Evolutionary conservation across 2,797 vertebrate species (phyloP).

Genomic region (Eulemur rubriventer): DNA sequence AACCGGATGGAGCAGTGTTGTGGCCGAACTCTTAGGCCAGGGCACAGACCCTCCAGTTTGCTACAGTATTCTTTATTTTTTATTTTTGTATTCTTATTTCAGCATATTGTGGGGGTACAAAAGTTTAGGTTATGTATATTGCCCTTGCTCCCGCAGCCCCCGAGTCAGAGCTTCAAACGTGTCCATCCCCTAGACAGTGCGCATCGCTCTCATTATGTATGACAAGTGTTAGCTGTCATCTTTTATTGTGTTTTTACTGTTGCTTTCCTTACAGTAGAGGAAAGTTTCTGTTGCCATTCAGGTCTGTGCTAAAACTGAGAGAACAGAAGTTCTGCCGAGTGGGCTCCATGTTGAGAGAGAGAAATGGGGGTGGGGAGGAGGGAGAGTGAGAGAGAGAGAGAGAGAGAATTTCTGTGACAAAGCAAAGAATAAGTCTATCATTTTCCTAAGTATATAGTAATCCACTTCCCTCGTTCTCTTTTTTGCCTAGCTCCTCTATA

Average conservation of each 20-base stretch:
- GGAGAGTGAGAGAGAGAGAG: neutral
- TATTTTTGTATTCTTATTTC: too few relatives aligned
- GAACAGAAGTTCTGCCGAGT: neutral
- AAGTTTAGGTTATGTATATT: too few relatives aligned
- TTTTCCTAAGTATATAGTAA: neutral
- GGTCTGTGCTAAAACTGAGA: neutral
- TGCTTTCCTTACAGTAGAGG: neutral
- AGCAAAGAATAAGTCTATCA: neutral
- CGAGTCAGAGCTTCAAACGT: too few relatives aligned
- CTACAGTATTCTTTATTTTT: neutral
- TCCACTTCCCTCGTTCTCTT: neutral
- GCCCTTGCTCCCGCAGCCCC: too few relatives aligned
- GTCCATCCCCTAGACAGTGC: too few relatives aligned
- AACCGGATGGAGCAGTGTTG: neutral
- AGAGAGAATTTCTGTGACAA: neutral
- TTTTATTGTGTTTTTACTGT: neutral
- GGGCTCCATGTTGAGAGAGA: neutral
- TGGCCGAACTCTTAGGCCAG: neutral
- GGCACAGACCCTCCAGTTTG: neutral
- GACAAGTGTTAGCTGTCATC: neutral
- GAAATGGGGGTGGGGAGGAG: neutral
- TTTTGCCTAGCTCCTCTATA: neutral
- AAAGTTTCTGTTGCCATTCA: neutral
- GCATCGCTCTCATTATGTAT: too few relatives aligned
- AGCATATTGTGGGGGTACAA: too few relatives aligned